Percentiles rank a stretch among this genome's conserved stretches.
Conservation (phyloP, 2,797 vertebrate genomes). For the Thunnus albacares region DNA sequence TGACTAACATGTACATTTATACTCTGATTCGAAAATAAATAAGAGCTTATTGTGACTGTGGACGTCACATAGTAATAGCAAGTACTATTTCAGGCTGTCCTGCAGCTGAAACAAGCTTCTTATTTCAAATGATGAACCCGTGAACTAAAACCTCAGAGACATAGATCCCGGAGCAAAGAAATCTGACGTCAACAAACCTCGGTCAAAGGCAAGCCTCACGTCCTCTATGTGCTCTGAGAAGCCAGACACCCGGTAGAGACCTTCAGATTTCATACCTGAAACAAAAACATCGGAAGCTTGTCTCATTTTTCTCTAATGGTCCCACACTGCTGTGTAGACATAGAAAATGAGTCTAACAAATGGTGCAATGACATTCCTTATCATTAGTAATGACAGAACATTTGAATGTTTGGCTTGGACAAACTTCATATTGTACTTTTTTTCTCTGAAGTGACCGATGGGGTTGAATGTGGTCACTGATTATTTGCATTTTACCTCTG, state of each 20-base stretch:
- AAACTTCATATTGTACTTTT: neutral
- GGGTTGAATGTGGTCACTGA: neutral
- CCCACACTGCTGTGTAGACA: too few species aligned
- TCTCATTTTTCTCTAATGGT: neutral
- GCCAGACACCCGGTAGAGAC: conserved; percentile 97
- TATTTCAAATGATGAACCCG: conserved; percentile 36
- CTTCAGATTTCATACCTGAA: conserved; percentile 95
- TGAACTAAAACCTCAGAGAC: conserved; percentile 42
- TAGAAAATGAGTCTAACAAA: conserved; percentile 1
- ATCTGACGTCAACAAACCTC: conserved; percentile 87
- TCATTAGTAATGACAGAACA: neutral
- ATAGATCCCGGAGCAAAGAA: conserved; percentile 24
- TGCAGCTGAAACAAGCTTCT: conserved; percentile 34
- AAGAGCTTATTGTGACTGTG: neutral
- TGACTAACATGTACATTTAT: neutral
- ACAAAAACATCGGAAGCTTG: conserved; percentile 18
- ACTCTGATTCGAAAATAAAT: neutral
- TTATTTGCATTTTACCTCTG: conserved; percentile 89
- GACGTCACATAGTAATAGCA: neutral
- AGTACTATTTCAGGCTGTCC: neutral
- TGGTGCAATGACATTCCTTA: neutral
- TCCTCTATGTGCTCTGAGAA: conserved; percentile 98
- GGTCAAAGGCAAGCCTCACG: conserved; percentile 95
- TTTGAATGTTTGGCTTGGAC: neutral
- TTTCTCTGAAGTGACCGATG: neutral